phyloP scores from a whole-genome alignment of 2,888 invertebrate genomes.

The Standfussiana lucernea region DNA sequence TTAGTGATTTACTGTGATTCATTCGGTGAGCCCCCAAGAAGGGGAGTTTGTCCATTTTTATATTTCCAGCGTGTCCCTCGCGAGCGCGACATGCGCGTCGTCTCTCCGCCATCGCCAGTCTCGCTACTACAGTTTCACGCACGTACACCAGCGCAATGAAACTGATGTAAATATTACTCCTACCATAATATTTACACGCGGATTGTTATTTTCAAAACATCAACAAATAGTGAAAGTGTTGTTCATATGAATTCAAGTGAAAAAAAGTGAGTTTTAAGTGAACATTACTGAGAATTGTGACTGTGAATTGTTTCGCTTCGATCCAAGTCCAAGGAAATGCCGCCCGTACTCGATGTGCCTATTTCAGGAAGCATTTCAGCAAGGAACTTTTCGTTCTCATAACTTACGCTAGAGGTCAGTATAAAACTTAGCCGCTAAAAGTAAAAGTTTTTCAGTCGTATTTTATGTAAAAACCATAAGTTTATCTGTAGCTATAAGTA shows the following conservation, averaged over 20 bases:
- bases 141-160: slow-evolving; percentile 88
- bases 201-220: slow-evolving; percentile 84
- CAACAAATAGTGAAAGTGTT: slow-evolving; percentile 75
- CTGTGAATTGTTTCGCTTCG: slow-evolving; percentile 85
- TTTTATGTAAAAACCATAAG: slow-evolving; percentile 54
- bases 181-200: slow-evolving; percentile 86
- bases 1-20: slow-evolving; percentile 87
- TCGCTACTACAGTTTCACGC: slow-evolving; percentile 88
- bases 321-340: slow-evolving; percentile 88
- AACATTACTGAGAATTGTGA: slow-evolving; percentile 78
- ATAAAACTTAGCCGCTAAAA: slow-evolving; percentile 60
- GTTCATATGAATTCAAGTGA: slow-evolving; percentile 73
- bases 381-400: slow-evolving; percentile 88
- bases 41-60: slow-evolving; percentile 91
- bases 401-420: slow-evolving; percentile 90
- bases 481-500: slow-evolving; percentile 72
- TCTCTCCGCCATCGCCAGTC: slow-evolving; percentile 89
- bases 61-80: slow-evolving; percentile 89
- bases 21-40: slow-evolving; percentile 88
- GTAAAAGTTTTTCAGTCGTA: slow-evolving; percentile 45
- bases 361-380: slow-evolving; percentile 90
- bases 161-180: slow-evolving; percentile 89
- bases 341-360: slow-evolving; percentile 83
- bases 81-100: slow-evolving; percentile 87
- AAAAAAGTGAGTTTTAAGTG: slow-evolving; percentile 80